Conservation (phyloP, 2,113 vertebrate species). For the Lichenostomus cassidix region DNA sequence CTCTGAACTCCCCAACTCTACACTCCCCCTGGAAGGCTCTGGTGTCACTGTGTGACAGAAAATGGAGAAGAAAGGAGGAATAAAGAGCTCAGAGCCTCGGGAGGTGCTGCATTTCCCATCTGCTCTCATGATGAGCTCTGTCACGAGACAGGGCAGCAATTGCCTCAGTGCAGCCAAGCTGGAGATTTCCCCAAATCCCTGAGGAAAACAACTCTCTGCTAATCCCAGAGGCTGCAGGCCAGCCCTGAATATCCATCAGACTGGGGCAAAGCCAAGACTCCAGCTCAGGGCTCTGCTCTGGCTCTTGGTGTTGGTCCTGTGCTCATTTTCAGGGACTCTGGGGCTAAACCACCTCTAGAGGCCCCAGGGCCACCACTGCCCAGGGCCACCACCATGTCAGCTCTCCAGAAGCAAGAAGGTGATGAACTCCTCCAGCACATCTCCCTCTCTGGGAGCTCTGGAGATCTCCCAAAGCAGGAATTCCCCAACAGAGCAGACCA, state of each 20-base stretch:
- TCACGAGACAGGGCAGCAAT: neutral
- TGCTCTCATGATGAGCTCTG: neutral
- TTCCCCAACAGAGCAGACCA: neutral
- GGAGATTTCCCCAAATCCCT: neutral
- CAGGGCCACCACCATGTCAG: rapidly evolving
- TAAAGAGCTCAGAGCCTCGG: neutral
- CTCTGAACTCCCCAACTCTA: neutral
- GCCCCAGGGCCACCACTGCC: neutral
- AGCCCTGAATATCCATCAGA: neutral
- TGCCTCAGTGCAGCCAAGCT: neutral
- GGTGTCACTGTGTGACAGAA: neutral
- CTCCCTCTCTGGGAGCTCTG: neutral
- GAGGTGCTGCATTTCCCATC: neutral
- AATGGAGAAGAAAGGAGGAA: neutral
- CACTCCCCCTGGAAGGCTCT: neutral
- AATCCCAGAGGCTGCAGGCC: neutral
- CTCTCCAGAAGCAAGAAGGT: neutral
- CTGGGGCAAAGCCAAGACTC: neutral
- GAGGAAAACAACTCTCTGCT: conserved; percentile 28
- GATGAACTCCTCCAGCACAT: neutral
- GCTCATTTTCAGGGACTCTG: neutral
- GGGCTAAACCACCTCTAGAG: neutral
- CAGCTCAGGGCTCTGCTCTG: neutral
- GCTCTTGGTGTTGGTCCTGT: rapidly evolving
- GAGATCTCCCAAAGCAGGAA: neutral